Conservation (phyloP, 2,797 vertebrate species). For the Chelonia mydas region DNA sequence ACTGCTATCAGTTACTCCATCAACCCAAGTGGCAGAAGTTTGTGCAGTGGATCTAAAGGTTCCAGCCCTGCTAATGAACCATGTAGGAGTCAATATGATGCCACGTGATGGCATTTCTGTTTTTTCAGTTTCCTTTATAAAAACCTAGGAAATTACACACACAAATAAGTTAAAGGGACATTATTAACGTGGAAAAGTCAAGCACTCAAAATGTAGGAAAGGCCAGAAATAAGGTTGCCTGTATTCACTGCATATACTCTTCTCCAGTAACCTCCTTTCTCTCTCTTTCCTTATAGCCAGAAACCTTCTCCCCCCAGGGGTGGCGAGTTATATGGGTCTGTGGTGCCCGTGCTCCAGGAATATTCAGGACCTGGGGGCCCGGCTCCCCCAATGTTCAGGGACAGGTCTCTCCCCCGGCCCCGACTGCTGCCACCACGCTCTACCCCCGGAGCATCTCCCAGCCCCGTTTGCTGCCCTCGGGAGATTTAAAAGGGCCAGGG, state of each 20-base stretch:
- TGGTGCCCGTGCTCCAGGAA: no score
- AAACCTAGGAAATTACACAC: background rate
- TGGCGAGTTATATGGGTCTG: no score
- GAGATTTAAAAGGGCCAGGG: no score
- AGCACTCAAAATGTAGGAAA: background rate
- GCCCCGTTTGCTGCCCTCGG: no score
- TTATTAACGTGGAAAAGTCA: background rate
- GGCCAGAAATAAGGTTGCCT: background rate
- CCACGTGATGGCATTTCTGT: background rate
- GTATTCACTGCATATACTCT: background rate
- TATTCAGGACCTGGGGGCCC: no score
- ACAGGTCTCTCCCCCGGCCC: no score
- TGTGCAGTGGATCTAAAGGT: accelerated
- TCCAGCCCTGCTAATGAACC: background rate
- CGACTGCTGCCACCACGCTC: no score
- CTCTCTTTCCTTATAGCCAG: background rate
- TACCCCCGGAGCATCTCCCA: no score
- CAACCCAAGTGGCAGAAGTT: accelerated
- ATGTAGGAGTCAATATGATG: background rate
- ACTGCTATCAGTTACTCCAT: background rate
- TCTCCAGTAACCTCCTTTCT: background rate
- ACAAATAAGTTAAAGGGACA: background rate
- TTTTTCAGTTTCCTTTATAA: background rate
- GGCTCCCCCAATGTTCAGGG: no score
- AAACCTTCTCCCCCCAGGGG: background rate